Conservation (phyloP, 2,113 vertebrate species). For the Paraplagusia blochii region DNA sequence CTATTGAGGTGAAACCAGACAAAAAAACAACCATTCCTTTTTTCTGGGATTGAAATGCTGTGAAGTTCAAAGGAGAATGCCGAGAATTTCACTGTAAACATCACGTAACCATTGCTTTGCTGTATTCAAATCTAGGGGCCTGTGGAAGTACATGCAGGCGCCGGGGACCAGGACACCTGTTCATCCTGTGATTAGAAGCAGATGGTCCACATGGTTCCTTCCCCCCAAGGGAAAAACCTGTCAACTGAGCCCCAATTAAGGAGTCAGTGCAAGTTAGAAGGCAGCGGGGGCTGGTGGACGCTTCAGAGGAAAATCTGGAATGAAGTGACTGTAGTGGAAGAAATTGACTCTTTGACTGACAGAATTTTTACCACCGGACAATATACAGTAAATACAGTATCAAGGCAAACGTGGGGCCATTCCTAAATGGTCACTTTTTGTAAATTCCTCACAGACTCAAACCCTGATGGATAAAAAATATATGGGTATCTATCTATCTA, state of each 20-base stretch:
- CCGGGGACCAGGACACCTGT: conserved; percentile 64
- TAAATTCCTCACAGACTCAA: too few species aligned
- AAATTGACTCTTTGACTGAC: background rate
- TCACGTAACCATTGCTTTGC: background rate
- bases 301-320: conserved; percentile 11
- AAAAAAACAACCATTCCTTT: background rate
- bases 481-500: too few species aligned
- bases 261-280: conserved; percentile 57
- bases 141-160: conserved; percentile 35
- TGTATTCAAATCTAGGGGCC: background rate
- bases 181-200: conserved; percentile 57
- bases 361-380: background rate
- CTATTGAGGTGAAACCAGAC: background rate
- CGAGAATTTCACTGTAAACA: conserved; percentile 36
- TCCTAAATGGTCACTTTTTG: too few species aligned
- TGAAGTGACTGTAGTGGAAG: conserved; percentile 27
- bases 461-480: too few species aligned
- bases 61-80: conserved; percentile 30
- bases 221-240: conserved; percentile 57
- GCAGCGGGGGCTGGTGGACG: conserved; percentile 1
- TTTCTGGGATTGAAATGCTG: conserved; percentile 6
- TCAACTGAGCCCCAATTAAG: conserved; percentile 71
- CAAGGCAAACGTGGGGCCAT: too few species aligned
- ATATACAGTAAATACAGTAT: too few species aligned
- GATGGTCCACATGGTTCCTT: conserved; percentile 63